These are phyloP conservation scores for Nephotettix cincticeps DNA, from an alignment of 1,140 invertebrate species.

Conservation along the genomic window DNA sequence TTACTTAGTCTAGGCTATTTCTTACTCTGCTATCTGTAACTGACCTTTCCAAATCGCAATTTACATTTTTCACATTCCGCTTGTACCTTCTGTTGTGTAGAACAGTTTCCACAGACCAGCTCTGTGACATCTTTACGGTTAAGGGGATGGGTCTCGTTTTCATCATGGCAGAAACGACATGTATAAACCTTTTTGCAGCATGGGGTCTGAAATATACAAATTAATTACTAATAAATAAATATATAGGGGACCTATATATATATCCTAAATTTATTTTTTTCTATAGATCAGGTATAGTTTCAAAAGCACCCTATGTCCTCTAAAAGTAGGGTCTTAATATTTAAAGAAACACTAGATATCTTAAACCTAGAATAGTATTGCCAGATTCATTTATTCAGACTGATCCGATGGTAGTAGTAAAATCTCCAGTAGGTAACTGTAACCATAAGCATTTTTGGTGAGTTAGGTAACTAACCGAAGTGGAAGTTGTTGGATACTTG, in stretches of 20 bases:
- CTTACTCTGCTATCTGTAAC: too few relatives aligned
- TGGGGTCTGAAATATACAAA: constrained; percentile 65
- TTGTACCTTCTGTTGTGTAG: constrained; percentile 76
- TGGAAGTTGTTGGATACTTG: too few relatives aligned
- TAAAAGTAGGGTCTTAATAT: neutral
- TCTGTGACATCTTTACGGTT: constrained; percentile 78
- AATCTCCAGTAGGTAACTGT: too few relatives aligned
- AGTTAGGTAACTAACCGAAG: too few relatives aligned
- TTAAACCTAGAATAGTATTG: too few relatives aligned
- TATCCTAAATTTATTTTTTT: neutral
- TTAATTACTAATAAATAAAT: neutral
- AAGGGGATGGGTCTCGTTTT: constrained; percentile 77
- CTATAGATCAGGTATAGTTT: neutral
- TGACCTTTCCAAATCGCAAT: constrained; percentile 73
- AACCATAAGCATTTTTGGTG: too few relatives aligned
- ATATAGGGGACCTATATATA: neutral
- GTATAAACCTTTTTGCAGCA: constrained; percentile 86
- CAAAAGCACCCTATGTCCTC: neutral
- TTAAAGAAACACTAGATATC: neutral
- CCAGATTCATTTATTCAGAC: too few relatives aligned
- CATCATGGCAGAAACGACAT: constrained; percentile 87
- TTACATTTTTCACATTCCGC: constrained; percentile 72
- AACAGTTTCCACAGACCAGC: constrained; percentile 78
- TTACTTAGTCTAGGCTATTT: too few relatives aligned
- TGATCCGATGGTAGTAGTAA: too few relatives aligned